Percentiles rank a stretch among this genome's conserved stretches.
Conservation (phyloP, 1,140 invertebrate genomes). For the Hycleus cichorii region DNA sequence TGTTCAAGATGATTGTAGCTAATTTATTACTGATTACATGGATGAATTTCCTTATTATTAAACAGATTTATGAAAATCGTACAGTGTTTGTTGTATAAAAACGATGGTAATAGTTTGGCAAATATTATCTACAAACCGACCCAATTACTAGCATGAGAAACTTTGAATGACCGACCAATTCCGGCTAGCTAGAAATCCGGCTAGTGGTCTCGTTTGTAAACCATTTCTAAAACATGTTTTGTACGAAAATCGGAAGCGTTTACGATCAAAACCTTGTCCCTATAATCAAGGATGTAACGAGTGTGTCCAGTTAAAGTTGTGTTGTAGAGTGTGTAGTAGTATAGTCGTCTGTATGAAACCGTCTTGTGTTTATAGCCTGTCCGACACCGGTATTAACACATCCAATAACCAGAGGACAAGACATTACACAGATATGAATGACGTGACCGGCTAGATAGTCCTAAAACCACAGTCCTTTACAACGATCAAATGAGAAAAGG, state of each 20-base stretch:
- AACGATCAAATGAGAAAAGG: neutral
- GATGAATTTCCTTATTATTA: neutral
- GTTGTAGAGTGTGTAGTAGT: neutral
- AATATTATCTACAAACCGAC: too few relatives aligned
- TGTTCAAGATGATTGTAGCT: conserved; percentile 15
- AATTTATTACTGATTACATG: conserved; percentile 16
- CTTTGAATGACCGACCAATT: too few relatives aligned
- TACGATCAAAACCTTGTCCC: conserved; percentile 26
- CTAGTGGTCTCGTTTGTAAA: too few relatives aligned
- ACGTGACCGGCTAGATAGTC: conserved; percentile 33
- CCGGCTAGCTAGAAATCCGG: too few relatives aligned
- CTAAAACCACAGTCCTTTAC: conserved; percentile 13
- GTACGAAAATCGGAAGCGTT: conserved; percentile 23
- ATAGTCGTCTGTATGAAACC: conserved; percentile 31
- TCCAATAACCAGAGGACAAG: conserved; percentile 40
- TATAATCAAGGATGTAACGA: conserved; percentile 40
- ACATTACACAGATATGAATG: conserved; percentile 42
- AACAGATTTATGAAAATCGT: conserved; percentile 7
- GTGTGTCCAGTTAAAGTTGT: conserved; percentile 25
- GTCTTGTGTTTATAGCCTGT: conserved; percentile 41
- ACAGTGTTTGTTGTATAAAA: too few relatives aligned
- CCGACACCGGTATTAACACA: conserved; percentile 41
- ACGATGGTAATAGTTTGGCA: too few relatives aligned
- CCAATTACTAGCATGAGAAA: too few relatives aligned
- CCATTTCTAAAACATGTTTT: neutral